Evolutionary conservation across 2,888 invertebrate genomes (phyloP), one percentile per base, ranked within the genome.

Genomic region (Venusia cambrica): DNA sequence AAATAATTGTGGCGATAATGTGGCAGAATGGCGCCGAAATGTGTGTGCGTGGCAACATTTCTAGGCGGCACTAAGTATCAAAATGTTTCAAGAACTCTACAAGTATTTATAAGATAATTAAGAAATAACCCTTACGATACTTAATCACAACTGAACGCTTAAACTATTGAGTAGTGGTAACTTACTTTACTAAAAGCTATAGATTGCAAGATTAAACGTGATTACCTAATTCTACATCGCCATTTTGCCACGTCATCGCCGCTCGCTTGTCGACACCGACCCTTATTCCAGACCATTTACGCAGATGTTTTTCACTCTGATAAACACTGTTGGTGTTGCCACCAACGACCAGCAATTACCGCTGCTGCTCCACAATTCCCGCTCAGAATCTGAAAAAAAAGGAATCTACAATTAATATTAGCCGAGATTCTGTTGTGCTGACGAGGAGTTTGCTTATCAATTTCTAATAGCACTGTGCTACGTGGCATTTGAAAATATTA

Each of bases 181-280:
- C 45, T 40, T 29, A 38, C n/a, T 10, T 20, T 18, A 18, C 19
- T 30, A 30, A 18, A 29, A 30, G n/a, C 38, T 38, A 32, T 31
- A 25, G 15, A 10, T 22, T 35, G 21, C 7, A 12, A 15, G 9
- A 17, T 11, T 32, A 41, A 16, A 31, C 36, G 46, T 47, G 41
- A 44, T 21, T 28, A n/a, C n/a, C n/a, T n/a, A 28, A 21, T 36
- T 42, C 39, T 47, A 24, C 22, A 11, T 6, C 26, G 25, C 30
- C 41, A 46, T 45, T 45, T 48, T 38, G 50, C 50, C 46, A 37
- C 41, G 25, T 14, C 25, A 20, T 22, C 35, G 42, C 49, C 36
- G 19, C 22, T 25, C 28, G 34, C 34, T 26, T 10, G 12, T 26
- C 12, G 29, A 16, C 13, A 24, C 34, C 40, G 40, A 29, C 38